phyloP scores from a whole-genome alignment of 2,797 vertebrate species.

The Ptychobarbus kaznakovi region DNA sequence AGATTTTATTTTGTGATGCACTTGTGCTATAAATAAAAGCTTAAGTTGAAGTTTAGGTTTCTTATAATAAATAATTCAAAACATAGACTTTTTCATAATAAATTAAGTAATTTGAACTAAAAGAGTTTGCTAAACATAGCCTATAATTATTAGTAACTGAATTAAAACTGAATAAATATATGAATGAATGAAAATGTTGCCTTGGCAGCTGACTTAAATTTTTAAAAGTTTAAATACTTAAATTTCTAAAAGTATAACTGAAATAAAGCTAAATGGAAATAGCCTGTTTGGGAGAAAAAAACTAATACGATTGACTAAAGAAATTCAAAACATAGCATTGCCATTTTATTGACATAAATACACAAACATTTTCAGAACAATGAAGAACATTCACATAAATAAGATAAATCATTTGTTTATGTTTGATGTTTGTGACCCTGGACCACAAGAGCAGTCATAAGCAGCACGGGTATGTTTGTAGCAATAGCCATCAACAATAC shows the following conservation, averaged over 20 bases:
- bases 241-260: neutral
- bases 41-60: too few relatives aligned
- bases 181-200: too few relatives aligned
- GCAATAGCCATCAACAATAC: too few relatives aligned
- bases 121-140: neutral
- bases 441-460: too few relatives aligned
- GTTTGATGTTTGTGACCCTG: neutral
- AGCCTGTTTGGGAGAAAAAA: neutral
- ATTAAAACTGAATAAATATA: neutral
- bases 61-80: neutral
- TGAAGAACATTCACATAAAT: neutral
- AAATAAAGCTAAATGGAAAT: neutral
- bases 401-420: neutral
- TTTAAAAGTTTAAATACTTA: neutral
- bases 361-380: neutral
- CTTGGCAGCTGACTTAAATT: neutral
- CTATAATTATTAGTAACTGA: neutral
- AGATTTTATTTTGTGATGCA: too few relatives aligned
- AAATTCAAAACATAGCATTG: neutral
- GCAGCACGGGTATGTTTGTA: too few relatives aligned
- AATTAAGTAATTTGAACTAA: neutral
- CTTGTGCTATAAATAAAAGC: too few relatives aligned
- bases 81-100: neutral
- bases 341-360: neutral
- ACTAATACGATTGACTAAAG: too few relatives aligned